Base-by-base conservation (phyloP, 2,113 vertebrate species). In the Alaudala cheleensis region DNA sequence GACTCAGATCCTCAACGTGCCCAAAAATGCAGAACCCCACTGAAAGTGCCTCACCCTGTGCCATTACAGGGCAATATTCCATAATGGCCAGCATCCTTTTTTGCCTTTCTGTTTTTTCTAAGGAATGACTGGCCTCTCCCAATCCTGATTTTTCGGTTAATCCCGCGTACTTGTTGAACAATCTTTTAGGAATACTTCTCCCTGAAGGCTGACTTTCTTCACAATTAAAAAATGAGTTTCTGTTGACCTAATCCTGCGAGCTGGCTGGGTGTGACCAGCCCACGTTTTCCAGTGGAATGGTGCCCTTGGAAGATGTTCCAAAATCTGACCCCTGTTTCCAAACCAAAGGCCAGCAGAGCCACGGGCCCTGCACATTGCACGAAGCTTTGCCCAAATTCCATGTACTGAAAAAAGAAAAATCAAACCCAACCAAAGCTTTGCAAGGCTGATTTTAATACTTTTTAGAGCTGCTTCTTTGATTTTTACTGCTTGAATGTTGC, bases 191-290 rank as follows among this genome's bases (percentile, higher is more conserved):
- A 97, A 92, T 42, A 88, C 77, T 86, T 94, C 53, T 94, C 90
- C 95, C 93, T 12, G 22, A 94, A 89, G 94, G 91, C 94, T 94
- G 93, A 26, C 86, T 96, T 96, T 71, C 87, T 86, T 80, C 73
- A 91, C 93, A 80, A 88, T 94, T 93, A 58, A 86, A 86, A 82
- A 84, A 76, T 74, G 84, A 95, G 58, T 65, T 42, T 93, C 65
- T 79, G 94, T 79, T 95, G 96, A 91, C 34, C 93, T 97, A 95
- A 97, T 96, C 78, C 86, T 84, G 40, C 80, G 47, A 92, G 25
- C 91, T 84, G 83, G 9, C 89, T 92, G 95, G 96, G 95, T 95
- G 95, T 95, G 96, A 90, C 96, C 93, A 85, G 82, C 84, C 96
- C 87, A 72, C 23, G 10, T 95, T 93, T 93, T 90, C 8, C 9